These are phyloP conservation scores for Luidia sarsii DNA, from an alignment of 53 echinoderm and acorn worm species.

Conservation along the genomic window DNA sequence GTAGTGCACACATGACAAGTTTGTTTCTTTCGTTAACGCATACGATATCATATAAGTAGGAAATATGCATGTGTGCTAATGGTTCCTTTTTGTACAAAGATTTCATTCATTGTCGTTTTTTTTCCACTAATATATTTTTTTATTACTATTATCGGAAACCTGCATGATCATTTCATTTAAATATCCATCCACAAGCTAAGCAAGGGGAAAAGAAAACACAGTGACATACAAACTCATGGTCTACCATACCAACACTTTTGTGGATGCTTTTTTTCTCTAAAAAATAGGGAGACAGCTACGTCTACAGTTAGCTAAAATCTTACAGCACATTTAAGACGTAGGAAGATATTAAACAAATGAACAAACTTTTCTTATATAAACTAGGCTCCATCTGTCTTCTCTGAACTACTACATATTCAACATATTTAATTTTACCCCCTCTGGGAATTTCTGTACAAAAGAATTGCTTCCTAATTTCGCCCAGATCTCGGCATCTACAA, in stretches of 20 bases:
- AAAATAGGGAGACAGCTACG: slow-evolving; percentile 55
- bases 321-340: slow-evolving; percentile 83
- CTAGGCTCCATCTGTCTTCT: slow-evolving; percentile 42
- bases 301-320: slow-evolving; percentile 83
- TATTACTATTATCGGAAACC: slow-evolving; percentile 54
- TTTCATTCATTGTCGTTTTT: slow-evolving; percentile 80
- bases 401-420: slow-evolving; percentile 52
- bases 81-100: slow-evolving; percentile 88
- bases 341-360: slow-evolving; percentile 63
- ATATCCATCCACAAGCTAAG: slow-evolving; percentile 45
- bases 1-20: slow-evolving; percentile 92
- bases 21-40: slow-evolving; percentile 41
- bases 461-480: slow-evolving; percentile 21
- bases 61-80: slow-evolving; percentile 79
- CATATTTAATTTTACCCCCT: slow-evolving; percentile 60
- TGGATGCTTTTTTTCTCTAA: slow-evolving; percentile 44
- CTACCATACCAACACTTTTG: slow-evolving; percentile 56
- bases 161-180: slow-evolving; percentile 64
- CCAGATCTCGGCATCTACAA: slow-evolving; percentile 40
- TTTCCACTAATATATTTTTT: slow-evolving; percentile 55
- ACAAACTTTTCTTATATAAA: slow-evolving; percentile 49
- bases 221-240: slow-evolving; percentile 66
- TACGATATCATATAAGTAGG: slow-evolving; percentile 92
- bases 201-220: slow-evolving; percentile 43
- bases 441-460: slow-evolving; percentile 63